phyloP scores from a whole-genome alignment of 2,113 vertebrate species.

The Caretta caretta region DNA sequence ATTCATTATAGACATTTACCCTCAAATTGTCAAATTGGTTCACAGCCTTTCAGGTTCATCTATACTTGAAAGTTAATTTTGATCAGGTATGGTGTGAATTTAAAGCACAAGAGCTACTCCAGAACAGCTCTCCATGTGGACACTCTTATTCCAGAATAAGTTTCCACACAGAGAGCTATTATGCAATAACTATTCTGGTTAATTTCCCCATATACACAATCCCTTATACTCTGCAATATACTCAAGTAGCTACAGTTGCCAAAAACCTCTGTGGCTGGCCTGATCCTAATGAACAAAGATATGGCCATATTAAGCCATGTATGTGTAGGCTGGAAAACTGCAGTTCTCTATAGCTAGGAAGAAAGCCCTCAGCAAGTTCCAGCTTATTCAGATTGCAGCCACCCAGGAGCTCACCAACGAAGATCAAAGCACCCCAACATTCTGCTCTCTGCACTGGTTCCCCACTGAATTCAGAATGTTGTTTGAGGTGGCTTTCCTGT shows the following conservation, averaged over 20 bases:
- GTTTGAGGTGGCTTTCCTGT: not conserved
- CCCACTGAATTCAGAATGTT: not conserved
- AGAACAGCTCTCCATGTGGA: not conserved
- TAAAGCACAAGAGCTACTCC: not conserved
- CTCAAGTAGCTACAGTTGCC: not conserved
- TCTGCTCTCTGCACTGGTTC: not conserved
- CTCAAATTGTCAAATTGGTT: not conserved
- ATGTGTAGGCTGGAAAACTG: not conserved
- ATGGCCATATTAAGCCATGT: not conserved
- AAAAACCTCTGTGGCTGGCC: not conserved
- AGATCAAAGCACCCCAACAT: not conserved
- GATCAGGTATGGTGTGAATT: not conserved
- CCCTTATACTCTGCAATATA: not conserved
- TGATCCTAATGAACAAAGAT: not conserved
- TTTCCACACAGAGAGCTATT: not conserved
- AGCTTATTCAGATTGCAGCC: not conserved
- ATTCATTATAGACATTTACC: not conserved
- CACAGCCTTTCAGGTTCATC: not conserved
- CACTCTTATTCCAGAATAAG: not conserved
- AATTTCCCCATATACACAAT: not conserved
- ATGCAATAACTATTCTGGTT: not conserved
- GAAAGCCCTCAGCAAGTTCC: not conserved
- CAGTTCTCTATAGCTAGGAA: not conserved
- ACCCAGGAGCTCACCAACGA: not conserved
- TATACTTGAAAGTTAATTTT: not conserved